phyloP scores from a whole-genome alignment of 2,888 invertebrate genomes.

The Dinocampus coccinellae region DNA sequence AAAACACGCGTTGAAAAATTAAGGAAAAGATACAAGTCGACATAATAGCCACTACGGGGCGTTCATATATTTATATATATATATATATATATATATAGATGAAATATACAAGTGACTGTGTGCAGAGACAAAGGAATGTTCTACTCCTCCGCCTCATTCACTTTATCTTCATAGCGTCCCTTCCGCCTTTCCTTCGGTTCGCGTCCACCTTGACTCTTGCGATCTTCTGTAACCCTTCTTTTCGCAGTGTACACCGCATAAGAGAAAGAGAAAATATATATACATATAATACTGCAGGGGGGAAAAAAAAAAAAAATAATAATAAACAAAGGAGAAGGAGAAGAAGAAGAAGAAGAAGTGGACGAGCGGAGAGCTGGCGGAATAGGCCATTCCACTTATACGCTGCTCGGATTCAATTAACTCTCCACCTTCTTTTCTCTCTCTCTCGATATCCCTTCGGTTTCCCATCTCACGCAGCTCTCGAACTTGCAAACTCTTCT shows the following conservation, averaged over 20 bases:
- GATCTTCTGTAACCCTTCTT: conserved; percentile 34
- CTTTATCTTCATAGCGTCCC: conserved; percentile 48
- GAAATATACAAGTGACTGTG: conserved; percentile 59
- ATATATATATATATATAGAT: not conserved
- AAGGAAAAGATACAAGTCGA: not conserved
- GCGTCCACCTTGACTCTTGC: conserved; percentile 39
- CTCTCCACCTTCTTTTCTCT: conserved; percentile 54
- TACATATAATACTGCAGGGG: conserved; percentile 20
- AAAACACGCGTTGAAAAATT: not conserved
- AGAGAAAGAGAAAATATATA: conserved; percentile 62
- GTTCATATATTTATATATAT: conserved; percentile 28
- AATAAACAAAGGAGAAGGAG: conserved; percentile 26
- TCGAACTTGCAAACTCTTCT: conserved; percentile 19
- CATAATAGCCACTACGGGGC: not conserved
- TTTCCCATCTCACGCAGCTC: conserved; percentile 59
- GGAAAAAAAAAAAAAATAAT: conserved; percentile 19
- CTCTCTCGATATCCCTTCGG: conserved; percentile 59
- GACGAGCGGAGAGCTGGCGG: conserved; percentile 52
- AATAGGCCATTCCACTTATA: conserved; percentile 69
- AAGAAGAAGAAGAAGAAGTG: conserved; percentile 36
- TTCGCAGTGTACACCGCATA: conserved; percentile 43
- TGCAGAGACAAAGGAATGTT: conserved; percentile 68
- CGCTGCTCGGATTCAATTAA: conserved; percentile 70
- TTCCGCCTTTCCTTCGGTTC: conserved; percentile 51
- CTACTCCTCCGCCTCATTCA: conserved; percentile 40